Conservation (phyloP, 2,888 invertebrate species). For the Nomada flava region DNA sequence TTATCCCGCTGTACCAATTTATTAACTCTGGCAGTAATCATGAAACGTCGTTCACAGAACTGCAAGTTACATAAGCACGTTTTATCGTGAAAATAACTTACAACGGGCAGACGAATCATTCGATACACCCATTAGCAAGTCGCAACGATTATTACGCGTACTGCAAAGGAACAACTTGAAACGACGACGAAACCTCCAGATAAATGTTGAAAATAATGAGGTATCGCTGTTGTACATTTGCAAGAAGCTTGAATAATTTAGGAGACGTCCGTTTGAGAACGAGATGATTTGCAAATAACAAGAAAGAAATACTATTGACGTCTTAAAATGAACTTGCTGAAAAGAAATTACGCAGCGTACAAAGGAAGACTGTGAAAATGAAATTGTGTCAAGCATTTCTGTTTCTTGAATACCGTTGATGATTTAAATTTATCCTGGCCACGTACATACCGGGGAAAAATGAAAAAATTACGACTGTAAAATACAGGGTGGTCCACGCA, state of each 20-base stretch:
- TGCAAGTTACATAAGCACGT: background rate
- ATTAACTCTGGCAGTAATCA: no score
- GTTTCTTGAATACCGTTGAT: background rate
- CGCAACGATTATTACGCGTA: no score
- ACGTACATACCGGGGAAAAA: no score
- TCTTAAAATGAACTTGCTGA: background rate
- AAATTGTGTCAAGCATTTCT: background rate
- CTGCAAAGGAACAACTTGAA: no score
- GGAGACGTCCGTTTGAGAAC: background rate
- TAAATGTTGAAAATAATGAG: conserved; percentile 9
- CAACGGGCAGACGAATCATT: background rate
- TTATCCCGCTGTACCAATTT: no score
- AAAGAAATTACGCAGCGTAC: background rate
- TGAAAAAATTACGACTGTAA: no score
- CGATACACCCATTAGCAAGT: background rate
- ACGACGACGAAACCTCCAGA: no score
- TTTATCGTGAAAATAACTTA: conserved; percentile 4
- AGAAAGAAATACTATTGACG: background rate
- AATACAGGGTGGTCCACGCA: no score
- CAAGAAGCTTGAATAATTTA: background rate
- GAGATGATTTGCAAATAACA: background rate
- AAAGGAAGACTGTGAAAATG: background rate
- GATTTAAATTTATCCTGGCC: no score
- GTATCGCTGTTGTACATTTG: background rate
- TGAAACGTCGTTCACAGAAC: background rate